phyloP scores from a whole-genome alignment of 2,888 invertebrate species.

The Trissoscelio sp. region DNA sequence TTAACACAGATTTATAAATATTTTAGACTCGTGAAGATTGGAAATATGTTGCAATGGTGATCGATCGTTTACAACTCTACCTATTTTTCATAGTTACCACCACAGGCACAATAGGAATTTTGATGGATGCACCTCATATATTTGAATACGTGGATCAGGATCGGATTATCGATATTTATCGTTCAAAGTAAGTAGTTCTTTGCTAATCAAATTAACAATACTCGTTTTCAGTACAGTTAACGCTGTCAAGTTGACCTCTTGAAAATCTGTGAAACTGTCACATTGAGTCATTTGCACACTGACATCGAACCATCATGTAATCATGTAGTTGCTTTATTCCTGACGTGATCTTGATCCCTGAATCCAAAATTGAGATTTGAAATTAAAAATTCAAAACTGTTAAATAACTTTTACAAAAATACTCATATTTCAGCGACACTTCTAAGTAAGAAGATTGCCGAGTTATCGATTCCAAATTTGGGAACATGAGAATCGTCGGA shows the following conservation, averaged over 20 bases:
- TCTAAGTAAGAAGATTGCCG: no score
- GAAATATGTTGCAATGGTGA: slow-evolving; percentile 99
- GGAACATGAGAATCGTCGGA: no score
- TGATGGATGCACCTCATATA: slow-evolving; percentile 99
- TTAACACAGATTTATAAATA: no score
- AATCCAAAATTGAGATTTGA: no score
- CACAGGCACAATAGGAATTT: slow-evolving; percentile 96
- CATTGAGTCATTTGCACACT: slow-evolving; percentile 67
- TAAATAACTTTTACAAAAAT: no score
- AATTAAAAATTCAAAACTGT: no score
- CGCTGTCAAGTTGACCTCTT: slow-evolving; percentile 65
- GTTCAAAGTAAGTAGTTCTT: slow-evolving; percentile 89
- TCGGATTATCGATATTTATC: slow-evolving; percentile 96
- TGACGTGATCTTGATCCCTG: no score
- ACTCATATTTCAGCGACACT: no score
- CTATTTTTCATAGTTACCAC: slow-evolving; percentile 98
- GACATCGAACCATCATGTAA: slow-evolving; percentile 57
- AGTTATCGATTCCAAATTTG: no score
- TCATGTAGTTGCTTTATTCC: slow-evolving; percentile 64
- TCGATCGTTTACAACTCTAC: slow-evolving; percentile 97
- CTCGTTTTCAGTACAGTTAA: slow-evolving; percentile 63
- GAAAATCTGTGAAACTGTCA: no score
- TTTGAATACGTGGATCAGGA: slow-evolving; percentile 99
- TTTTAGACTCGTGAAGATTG: slow-evolving; percentile 98
- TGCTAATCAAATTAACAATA: slow-evolving; percentile 63